These are phyloP conservation scores for Crax fasciolata DNA, from an alignment of 2,797 vertebrate genomes.

Conservation along the genomic window DNA sequence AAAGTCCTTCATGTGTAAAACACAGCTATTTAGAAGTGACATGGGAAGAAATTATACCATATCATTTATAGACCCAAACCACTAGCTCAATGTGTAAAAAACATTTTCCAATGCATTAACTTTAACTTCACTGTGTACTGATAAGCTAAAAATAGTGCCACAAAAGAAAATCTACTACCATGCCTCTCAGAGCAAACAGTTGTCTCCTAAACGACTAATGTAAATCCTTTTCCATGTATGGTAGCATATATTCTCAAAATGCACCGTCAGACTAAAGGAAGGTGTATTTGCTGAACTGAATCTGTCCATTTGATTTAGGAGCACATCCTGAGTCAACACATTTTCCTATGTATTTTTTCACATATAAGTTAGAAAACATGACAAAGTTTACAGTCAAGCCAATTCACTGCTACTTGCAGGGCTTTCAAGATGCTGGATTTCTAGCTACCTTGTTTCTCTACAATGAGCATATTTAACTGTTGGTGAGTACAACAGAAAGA, in stretches of 20 bases:
- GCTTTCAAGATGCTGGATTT: not conserved
- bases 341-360: not conserved
- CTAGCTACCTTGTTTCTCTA: not conserved
- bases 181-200: not conserved
- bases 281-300: not conserved
- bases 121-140: not conserved
- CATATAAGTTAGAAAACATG: not conserved
- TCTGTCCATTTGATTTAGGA: slow-evolving; percentile 13
- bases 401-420: not conserved
- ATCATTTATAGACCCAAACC: not conserved
- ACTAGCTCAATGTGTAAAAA: not conserved
- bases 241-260: not conserved
- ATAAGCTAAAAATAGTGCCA: not conserved
- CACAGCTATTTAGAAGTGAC: not conserved
- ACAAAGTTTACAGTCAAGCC: not conserved
- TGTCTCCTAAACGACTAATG: slow-evolving; percentile 5
- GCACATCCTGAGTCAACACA: not conserved
- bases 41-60: not conserved
- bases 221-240: not conserved
- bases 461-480: not conserved
- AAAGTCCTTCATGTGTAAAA: not conserved
- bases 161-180: not conserved
- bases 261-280: not conserved
- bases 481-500: not conserved
- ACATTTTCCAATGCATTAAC: not conserved